phyloP scores from a whole-genome alignment of 1,140 invertebrate species.

The Kradibia gibbosae region DNA sequence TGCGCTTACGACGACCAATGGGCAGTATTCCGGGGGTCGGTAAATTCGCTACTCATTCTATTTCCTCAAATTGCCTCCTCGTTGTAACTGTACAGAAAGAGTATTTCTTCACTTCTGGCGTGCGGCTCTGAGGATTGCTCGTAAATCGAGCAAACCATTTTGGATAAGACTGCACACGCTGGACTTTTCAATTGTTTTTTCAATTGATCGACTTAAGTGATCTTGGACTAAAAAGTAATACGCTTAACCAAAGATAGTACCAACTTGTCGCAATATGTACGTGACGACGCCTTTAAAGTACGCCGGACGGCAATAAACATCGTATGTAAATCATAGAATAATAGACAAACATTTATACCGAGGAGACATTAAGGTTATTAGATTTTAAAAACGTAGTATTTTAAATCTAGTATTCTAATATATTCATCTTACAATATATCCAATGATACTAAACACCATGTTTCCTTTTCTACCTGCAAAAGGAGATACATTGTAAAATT shows the following conservation, averaged over 20 bases:
- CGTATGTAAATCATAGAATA: neutral
- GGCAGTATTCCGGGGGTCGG: too few species aligned
- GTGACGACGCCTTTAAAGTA: slow-evolving; percentile 2
- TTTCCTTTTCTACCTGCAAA: too few species aligned
- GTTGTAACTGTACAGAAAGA: too few species aligned
- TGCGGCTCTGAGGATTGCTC: neutral
- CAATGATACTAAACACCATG: too few species aligned
- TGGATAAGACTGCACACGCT: neutral
- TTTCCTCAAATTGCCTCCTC: too few species aligned
- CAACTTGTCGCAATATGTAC: neutral
- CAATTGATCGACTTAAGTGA: neutral
- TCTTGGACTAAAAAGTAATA: neutral
- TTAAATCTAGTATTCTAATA: too few species aligned
- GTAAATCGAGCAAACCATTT: neutral
- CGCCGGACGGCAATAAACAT: neutral
- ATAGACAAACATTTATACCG: neutral
- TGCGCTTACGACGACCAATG: too few species aligned
- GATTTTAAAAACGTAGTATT: neutral
- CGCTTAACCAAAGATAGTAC: neutral
- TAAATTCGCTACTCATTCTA: too few species aligned
- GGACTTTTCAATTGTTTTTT: neutral
- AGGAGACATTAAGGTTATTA: neutral
- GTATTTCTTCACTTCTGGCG: neutral
- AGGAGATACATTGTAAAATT: too few species aligned
- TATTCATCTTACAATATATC: too few species aligned